Percentiles rank a stretch among this genome's conserved stretches.
These are phyloP conservation scores for Drosophila tripunctata DNA, from an alignment of 2,888 invertebrate species.

Conservation along the genomic window DNA sequence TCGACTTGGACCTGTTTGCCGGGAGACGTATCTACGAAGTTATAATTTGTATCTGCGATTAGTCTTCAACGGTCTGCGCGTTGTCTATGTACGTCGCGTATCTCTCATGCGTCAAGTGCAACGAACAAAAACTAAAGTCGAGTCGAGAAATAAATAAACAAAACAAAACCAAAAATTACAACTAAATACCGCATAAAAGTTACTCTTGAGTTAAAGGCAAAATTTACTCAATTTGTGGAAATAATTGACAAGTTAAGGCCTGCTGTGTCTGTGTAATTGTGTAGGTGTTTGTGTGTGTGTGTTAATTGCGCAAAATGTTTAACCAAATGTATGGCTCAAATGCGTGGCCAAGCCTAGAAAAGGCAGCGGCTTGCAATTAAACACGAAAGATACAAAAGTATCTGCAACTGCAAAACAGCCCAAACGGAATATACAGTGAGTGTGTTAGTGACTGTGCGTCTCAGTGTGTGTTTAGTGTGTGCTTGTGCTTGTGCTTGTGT, in stretches of 20 bases:
- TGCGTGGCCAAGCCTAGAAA: conserved; percentile 59
- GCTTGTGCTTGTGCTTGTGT: no score
- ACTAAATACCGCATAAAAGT: conserved; percentile 11
- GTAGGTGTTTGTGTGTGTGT: conserved; percentile 19
- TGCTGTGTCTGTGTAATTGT: conserved; percentile 1
- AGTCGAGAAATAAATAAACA: conserved; percentile 8
- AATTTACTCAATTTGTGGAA: conserved; percentile 22
- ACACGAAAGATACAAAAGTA: conserved; percentile 41
- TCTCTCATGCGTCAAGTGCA: conserved; percentile 16
- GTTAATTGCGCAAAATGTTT: conserved; percentile 36
- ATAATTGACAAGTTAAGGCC: conserved; percentile 32
- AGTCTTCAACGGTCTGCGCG: conserved; percentile 70
- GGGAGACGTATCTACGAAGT: conserved; percentile 8
- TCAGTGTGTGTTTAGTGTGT: background rate
- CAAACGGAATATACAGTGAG: conserved; percentile 28
- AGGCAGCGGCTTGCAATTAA: conserved; percentile 62
- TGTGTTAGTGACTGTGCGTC: conserved; percentile 10
- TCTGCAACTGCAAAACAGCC: conserved; percentile 54
- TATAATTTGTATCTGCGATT: conserved; percentile 43
- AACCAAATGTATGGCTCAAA: conserved; percentile 36
- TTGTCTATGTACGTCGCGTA: conserved; percentile 47
- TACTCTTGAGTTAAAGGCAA: conserved; percentile 3
- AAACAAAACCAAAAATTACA: conserved; percentile 14
- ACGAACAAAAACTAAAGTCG: conserved; percentile 9
- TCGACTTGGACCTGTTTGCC: conserved; percentile 41